Percentiles rank a stretch among this genome's conserved stretches.
phyloP scores from a whole-genome alignment of 2,797 vertebrate genomes.

The Molossus molossus region DNA sequence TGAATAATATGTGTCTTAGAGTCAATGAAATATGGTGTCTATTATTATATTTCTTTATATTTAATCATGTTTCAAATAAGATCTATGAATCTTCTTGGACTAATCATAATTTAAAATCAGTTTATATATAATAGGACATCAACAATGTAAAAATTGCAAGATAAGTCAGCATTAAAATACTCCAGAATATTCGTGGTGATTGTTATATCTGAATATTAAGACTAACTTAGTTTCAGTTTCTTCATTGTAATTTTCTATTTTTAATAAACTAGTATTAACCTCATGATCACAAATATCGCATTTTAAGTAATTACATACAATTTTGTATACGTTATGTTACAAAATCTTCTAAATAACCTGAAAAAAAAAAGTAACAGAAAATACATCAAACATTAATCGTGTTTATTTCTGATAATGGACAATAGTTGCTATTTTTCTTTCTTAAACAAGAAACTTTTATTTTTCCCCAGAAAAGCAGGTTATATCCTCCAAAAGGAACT shows the following conservation, averaged over 20 bases:
- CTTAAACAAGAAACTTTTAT: neutral
- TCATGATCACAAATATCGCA: neutral
- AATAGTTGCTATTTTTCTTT: neutral
- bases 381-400: neutral
- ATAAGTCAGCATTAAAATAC: neutral
- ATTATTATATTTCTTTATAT: constrained; percentile 66
- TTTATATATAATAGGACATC: neutral
- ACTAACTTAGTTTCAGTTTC: neutral
- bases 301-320: neutral
- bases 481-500: neutral
- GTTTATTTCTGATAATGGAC: neutral
- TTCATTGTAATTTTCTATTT: neutral
- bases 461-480: neutral
- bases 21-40: constrained; percentile 58
- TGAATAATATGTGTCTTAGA: constrained; percentile 66
- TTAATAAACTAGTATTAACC: constrained; percentile 21
- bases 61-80: constrained; percentile 51
- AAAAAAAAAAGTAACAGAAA: neutral
- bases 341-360: neutral
- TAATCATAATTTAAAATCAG: constrained; percentile 41
- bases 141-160: constrained; percentile 4
- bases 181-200: neutral
- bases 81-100: neutral
- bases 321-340: neutral
- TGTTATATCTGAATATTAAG: neutral